phyloP scores from a whole-genome alignment of 2,797 vertebrate genomes.

The Coregonus suidteri region DNA sequence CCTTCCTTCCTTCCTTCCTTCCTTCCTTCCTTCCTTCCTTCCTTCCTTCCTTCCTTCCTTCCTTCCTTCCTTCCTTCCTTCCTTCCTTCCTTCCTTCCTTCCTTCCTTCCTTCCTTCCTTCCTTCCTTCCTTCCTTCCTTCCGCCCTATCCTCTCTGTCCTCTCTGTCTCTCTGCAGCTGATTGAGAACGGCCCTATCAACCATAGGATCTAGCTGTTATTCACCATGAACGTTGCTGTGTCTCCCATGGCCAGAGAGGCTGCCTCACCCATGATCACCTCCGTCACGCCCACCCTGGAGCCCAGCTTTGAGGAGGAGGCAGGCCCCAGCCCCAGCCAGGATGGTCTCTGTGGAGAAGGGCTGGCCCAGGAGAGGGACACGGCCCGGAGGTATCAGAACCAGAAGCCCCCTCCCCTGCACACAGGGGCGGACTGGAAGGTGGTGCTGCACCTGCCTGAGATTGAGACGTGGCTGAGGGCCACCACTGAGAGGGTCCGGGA shows the following conservation, averaged over 20 bases:
- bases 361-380: slow-evolving; percentile 56
- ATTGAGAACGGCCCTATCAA: slow-evolving; percentile 64
- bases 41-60: not conserved
- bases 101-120: too few relatives aligned
- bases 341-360: slow-evolving; percentile 19
- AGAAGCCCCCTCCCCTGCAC: slow-evolving; percentile 90
- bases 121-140: too few relatives aligned
- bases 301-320: slow-evolving; percentile 26
- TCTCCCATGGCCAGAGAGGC: slow-evolving; percentile 82
- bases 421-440: slow-evolving; percentile 97
- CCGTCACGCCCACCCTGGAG: slow-evolving; percentile 83
- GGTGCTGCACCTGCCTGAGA: slow-evolving; percentile 94
- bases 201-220: slow-evolving; percentile 43
- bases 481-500: slow-evolving; percentile 88
- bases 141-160: too few relatives aligned
- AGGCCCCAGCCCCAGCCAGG: slow-evolving; percentile 25
- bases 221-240: slow-evolving; percentile 84
- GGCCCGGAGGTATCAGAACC: slow-evolving; percentile 75
- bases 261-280: slow-evolving; percentile 87
- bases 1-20: not conserved
- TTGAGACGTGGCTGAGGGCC: slow-evolving; percentile 93
- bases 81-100: too few relatives aligned
- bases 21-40: not conserved
- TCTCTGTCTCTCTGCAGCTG: slow-evolving; percentile 69
- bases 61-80: too few relatives aligned